phyloP scores from a whole-genome alignment of 2,113 vertebrate genomes.

The Oxyruncus cristatus region DNA sequence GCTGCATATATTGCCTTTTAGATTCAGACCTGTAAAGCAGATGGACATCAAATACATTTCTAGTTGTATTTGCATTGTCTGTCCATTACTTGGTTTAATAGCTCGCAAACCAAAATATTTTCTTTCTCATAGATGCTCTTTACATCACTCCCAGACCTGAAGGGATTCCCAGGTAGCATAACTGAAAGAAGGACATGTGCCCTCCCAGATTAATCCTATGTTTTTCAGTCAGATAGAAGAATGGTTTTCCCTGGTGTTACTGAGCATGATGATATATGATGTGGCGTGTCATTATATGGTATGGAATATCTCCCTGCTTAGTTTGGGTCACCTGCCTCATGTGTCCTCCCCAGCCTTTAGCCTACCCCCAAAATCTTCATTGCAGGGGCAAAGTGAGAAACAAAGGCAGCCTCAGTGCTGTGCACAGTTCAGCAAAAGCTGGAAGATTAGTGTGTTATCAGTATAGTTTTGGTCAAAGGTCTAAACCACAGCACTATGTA shows the following conservation, averaged over 20 bases:
- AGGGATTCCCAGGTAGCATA: not conserved
- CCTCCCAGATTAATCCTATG: not conserved
- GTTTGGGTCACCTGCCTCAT: rapidly evolving
- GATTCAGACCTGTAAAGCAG: not conserved
- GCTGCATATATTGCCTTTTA: not conserved
- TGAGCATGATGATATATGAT: rapidly evolving
- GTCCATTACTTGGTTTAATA: not conserved
- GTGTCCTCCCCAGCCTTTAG: not conserved
- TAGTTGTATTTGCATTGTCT: not conserved
- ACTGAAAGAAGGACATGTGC: rapidly evolving
- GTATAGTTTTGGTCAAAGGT: not conserved
- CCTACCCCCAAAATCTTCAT: not conserved
- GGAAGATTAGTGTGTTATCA: not conserved
- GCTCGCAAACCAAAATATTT: not conserved
- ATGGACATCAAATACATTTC: not conserved
- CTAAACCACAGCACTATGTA: not conserved
- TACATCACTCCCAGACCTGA: not conserved
- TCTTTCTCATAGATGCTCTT: not conserved
- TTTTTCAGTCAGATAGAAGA: not conserved
- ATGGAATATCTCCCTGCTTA: not conserved
- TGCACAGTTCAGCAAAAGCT: not conserved
- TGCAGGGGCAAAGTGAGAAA: not conserved
- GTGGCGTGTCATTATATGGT: rapidly evolving
- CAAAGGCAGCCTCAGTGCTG: rapidly evolving
- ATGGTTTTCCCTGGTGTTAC: not conserved